These are phyloP conservation scores for Hemistola chrysoprasaria DNA, from an alignment of 2,888 invertebrate species.

Conservation along the genomic window DNA sequence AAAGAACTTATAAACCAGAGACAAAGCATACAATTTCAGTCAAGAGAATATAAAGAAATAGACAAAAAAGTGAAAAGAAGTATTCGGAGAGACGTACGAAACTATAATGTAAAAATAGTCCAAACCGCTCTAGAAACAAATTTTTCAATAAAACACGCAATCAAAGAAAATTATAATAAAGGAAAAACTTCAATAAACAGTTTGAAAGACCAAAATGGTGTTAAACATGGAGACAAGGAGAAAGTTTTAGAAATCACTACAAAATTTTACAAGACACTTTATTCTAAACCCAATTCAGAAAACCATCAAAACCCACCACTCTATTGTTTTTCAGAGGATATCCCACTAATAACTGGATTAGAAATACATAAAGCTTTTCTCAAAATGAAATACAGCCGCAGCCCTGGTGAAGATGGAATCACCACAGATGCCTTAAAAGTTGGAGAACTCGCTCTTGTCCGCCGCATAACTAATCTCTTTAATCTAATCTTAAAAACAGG, in stretches of 20 bases:
- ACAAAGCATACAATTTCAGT: neutral
- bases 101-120: neutral
- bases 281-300: neutral
- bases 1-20: neutral
- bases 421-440: conserved; percentile 5
- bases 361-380: conserved; percentile 1
- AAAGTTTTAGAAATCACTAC: neutral
- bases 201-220: neutral
- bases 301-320: too few relatives aligned
- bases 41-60: neutral
- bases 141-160: neutral
- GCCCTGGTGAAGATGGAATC: conserved; percentile 3
- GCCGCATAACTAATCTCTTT: neutral
- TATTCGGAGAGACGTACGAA: neutral
- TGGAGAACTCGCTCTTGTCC: too few relatives aligned
- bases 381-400: neutral
- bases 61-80: too few relatives aligned
- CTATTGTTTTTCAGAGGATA: neutral
- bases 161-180: neutral
- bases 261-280: neutral
- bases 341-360: neutral
- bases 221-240: neutral
- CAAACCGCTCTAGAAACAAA: neutral
- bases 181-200: neutral
- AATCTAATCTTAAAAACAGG: neutral